Base-by-base conservation (phyloP, 2,888 invertebrate species). In the Hoplodrina blanda region DNA sequence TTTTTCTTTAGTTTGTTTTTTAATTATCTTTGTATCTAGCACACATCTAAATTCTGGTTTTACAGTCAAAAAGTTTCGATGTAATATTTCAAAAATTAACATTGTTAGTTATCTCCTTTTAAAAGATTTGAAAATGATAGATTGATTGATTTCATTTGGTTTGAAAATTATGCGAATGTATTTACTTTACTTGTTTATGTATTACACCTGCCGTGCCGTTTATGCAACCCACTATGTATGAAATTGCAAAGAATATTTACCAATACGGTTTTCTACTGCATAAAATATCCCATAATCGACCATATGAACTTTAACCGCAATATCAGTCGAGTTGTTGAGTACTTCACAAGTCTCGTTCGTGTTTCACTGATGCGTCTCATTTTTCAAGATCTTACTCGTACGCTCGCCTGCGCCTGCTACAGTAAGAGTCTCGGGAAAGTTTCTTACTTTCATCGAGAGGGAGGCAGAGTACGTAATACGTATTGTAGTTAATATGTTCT, bases 351-450 rank as follows among this genome's bases (percentile, higher is more conserved):
- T 37, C 50, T 53, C 19, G 44, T 66, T 44, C 71, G 15, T 60
- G 60, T 71, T 77, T 63, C 63, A 75, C 44, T 44, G 62, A 46
- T 10, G 62, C 55, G 56, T 64, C 46, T 78, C 78, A 75, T 61
- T 78, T 78, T 76, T 78, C 53, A 78, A 73, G 53, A 57, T 57
- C 25, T 46, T 49, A 64, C 20, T 57, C 56, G 11, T 20, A 8
- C 49, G 61, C 11, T 37, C 33, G 61, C 10, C 57, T 44, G 20
- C 37, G 37, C 46, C 30, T 61, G 56, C 56, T 57, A n/a, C 60
- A 50, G 15, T n/a, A n/a, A 30, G 41, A 53, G 53, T 61, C 56
- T 62, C 8, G 30, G 20, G 3, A 64, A 76, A 76, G 52, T 78
- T 61, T 78, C 44, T 33, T 61, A 44, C 20, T 46, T 11, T 44